phyloP scores from a whole-genome alignment of 1,140 invertebrate species.

The Theocolax elegans region DNA sequence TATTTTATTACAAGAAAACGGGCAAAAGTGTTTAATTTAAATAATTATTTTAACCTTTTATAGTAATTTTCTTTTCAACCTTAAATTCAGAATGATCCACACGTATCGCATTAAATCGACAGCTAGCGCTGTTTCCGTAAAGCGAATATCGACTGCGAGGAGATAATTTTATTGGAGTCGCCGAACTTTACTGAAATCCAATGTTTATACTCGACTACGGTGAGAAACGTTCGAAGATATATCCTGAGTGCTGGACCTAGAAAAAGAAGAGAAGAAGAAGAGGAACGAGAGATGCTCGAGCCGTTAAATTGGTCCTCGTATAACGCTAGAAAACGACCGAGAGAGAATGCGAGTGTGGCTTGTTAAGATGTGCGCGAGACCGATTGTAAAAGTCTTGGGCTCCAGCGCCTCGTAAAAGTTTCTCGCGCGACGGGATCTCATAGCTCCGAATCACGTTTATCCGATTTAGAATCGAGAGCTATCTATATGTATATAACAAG shows the following conservation, averaged over 20 bases:
- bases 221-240: background rate
- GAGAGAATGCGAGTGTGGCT: slow-evolving; percentile 1
- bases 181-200: slow-evolving; percentile 22
- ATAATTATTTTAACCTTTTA: no score
- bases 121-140: no score
- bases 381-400: slow-evolving; percentile 27
- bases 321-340: background rate
- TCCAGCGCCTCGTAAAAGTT: slow-evolving; percentile 26
- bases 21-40: no score
- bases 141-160: background rate
- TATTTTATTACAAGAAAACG: no score
- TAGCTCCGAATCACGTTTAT: slow-evolving; percentile 12
- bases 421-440: slow-evolving; percentile 8
- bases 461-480: no score
- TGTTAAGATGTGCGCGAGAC: slow-evolving; percentile 15
- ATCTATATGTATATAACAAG: no score
- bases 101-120: no score
- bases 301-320: slow-evolving; percentile 32
- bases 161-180: slow-evolving; percentile 9
- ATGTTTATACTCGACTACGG: slow-evolving; percentile 12
- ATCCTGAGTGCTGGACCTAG: background rate
- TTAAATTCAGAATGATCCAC: no score
- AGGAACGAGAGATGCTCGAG: background rate
- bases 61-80: no score
- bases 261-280: background rate